A percentile compares a stretch with the other conserved stretches of the same genome.
phyloP scores from a whole-genome alignment of 2,888 invertebrate species.

The Drosophila kambysellisi region DNA sequence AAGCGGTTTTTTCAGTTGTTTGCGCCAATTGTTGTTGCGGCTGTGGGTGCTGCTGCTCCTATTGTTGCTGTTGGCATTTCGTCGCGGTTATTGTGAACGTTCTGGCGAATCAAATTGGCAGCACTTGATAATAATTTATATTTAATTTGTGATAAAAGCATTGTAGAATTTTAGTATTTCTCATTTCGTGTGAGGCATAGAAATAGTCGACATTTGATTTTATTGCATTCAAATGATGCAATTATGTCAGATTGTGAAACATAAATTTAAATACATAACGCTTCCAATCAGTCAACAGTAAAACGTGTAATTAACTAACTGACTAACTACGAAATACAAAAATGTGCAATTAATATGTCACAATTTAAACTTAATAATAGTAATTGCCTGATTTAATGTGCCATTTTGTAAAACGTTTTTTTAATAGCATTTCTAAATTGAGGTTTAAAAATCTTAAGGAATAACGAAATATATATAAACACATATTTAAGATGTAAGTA shows the following conservation, averaged over 20 bases:
- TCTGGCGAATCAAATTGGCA: conserved; percentile 59
- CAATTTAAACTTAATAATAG: not conserved
- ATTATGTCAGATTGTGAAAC: conserved; percentile 1
- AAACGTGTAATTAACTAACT: conserved; percentile 10
- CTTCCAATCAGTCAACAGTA: not conserved
- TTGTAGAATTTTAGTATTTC: conserved; percentile 14
- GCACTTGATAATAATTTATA: conserved; percentile 71
- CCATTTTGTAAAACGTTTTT: not conserved
- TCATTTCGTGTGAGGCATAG: not conserved
- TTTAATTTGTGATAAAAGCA: conserved; percentile 71
- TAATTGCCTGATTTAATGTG: not conserved
- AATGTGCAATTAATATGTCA: not conserved
- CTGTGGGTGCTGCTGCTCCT: conserved; percentile 14
- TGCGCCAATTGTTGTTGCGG: conserved; percentile 51
- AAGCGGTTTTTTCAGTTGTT: conserved; percentile 66
- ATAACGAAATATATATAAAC: too few species aligned
- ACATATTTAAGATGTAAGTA: too few species aligned
- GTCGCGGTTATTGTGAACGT: conserved; percentile 32
- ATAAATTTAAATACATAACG: not conserved
- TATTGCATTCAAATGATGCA: conserved; percentile 17
- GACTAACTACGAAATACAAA: not conserved
- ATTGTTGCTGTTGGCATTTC: not conserved
- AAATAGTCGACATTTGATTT: not conserved
- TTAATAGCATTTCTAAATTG: not conserved
- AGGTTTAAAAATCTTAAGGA: not conserved